Evolutionary conservation across 2,113 vertebrate species (phyloP), one percentile per base, ranked within the genome.

Genomic region (Heloderma charlesbogerti): DNA sequence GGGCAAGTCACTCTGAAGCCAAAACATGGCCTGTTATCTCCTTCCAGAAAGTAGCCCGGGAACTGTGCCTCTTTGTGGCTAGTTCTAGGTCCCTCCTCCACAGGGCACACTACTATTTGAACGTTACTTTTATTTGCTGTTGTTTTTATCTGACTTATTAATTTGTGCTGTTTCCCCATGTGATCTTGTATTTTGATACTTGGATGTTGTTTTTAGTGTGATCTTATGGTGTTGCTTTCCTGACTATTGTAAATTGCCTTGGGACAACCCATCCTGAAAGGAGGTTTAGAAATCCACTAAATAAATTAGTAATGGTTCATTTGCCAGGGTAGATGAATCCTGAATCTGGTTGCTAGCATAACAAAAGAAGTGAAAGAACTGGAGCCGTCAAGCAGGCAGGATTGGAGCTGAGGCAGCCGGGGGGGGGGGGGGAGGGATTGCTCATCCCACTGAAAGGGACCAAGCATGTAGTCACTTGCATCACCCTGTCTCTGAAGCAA

Each of bases 1-100:
- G 97, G 98, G 91, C 95, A 83, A 84, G 92, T 88, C 89, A 90
- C 6, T 86, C 31, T 6, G 27, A 69, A 31, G 15, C 2, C 12
- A 20, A 25, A 25, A 25, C 1, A 16, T 1, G 37, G 18, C 60
- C 10, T 43, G 6, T 3, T 1, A 9, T 22, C 34, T 37, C 60
- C n/a, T 45, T 63, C 8, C 74, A 79, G 16, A 40, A 60, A 0
- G 9, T 40, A 18, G 18, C 18, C 27, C 57, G 67, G 20, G 1
- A 16, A 13, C 22, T 3, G 10, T 43, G 37, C 63, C 86, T 27
- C n/a, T 40, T 83, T 82, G 51, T 37, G 20, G 16, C 34, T 63
- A 60, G 2, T 78, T 85, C 84, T 71, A 40, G 15, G 37, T 66
- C 48, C 54, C 48, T 54, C 13, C 45, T 85, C 45, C 3, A 1